These are phyloP conservation scores for Dendroctonus valens DNA, from an alignment of 1,140 invertebrate species.

Conservation along the genomic window DNA sequence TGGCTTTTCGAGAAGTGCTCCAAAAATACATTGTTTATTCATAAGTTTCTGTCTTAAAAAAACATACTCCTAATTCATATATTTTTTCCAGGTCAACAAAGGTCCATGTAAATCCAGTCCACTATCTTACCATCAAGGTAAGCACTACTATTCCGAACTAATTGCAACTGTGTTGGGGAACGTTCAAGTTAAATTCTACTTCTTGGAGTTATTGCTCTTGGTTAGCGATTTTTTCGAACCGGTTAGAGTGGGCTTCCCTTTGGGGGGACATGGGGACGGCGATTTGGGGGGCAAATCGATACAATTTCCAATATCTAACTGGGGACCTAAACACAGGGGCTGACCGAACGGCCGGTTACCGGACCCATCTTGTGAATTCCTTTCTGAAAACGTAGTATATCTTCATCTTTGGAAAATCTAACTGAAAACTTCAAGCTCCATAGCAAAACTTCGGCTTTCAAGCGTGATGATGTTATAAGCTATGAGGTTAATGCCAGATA, in stretches of 20 bases:
- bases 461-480: too few species aligned
- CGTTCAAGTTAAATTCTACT: too few species aligned
- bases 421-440: neutral
- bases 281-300: conserved; percentile 50
- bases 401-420: conserved; percentile 4
- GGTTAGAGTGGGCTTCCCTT: conserved; percentile 38
- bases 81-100: too few species aligned
- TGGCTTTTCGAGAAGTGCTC: neutral
- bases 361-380: conserved; percentile 56
- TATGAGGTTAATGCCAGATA: too few species aligned
- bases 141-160: too few species aligned
- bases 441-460: neutral
- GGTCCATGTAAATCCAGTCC: too few species aligned
- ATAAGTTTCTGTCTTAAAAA: too few species aligned
- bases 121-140: too few species aligned
- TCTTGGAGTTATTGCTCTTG: conserved; percentile 39
- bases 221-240: conserved; percentile 35
- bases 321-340: conserved; percentile 61
- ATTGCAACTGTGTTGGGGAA: too few species aligned
- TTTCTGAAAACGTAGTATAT: conserved; percentile 45
- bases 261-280: conserved; percentile 46
- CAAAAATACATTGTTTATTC: conserved; percentile 1
- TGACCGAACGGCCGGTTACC: conserved; percentile 73
- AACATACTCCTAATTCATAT: neutral
- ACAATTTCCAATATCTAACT: conserved; percentile 56